Evolutionary conservation across 2,888 invertebrate genomes (phyloP), one percentile per base, ranked within the genome.

Genomic region (Oscheius onirici): DNA sequence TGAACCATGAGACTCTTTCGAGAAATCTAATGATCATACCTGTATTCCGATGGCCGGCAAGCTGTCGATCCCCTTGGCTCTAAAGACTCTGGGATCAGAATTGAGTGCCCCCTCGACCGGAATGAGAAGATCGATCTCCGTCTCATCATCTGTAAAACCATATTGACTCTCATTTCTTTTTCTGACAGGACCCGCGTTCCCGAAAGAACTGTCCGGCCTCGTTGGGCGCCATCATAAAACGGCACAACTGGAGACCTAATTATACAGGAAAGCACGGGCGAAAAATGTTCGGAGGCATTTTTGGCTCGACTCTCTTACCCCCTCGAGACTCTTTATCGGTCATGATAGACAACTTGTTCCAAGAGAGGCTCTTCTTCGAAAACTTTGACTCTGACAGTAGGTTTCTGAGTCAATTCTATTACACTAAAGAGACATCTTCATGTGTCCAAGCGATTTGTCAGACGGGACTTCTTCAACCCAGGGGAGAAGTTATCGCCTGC

Each of bases 41-140:
- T 85, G 85, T 28, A 86, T 77, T 49, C 86, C 86, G 52, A 86
- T 84, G 20, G 86, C 85, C 17, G 86, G 86, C 15, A 86, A 74
- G 55, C 84, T 83, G 66, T 86, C 86, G 46, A 86, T 77, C 63
- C 86, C 86, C 63, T 82, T 84, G 0, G 86, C 84, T 26, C 85
- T 67, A 63, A 80, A 87, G 1, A 86, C 84, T 55, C 83, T 66
- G n/a, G 82, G 77, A 77, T 86, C 86, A 5, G 81, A 81, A 70
- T 84, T 80, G 20, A 86, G 75, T 15, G 83, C 79, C 15, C 76
- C 74, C 74, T 86, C 83, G 13, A 86, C 77, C 20, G 86, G 86
- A 3, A 77, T 79, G 41, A 86, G 76, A 1, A 87, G 79, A 68
- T 86, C 85, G 2, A 85, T 82, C 66, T 87, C 85, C 43, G 85